phyloP scores from a whole-genome alignment of 2,113 vertebrate genomes.

The Zosterops pallidus region DNA sequence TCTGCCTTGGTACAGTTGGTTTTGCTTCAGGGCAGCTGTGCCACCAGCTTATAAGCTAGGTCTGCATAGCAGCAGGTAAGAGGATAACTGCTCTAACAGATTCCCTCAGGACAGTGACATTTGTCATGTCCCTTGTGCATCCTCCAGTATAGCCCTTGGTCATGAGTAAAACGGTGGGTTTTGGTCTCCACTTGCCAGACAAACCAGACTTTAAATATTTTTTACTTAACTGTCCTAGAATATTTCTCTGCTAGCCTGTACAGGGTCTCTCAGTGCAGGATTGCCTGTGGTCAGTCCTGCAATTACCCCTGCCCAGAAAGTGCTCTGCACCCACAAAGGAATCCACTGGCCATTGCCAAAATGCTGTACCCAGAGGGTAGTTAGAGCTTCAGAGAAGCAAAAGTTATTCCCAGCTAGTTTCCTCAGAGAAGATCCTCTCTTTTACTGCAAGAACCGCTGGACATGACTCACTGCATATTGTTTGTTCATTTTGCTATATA shows the following conservation, averaged over 20 bases:
- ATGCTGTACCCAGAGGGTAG: background rate
- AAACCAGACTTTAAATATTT: background rate
- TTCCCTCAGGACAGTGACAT: background rate
- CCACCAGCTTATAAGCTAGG: background rate
- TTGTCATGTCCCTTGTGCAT: background rate
- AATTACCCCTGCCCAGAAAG: background rate
- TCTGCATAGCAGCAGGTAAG: background rate
- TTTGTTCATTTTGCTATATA: constrained; percentile 59
- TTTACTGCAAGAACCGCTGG: background rate
- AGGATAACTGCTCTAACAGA: background rate
- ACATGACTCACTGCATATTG: constrained; percentile 62
- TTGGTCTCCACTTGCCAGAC: background rate
- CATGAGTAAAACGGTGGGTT: background rate
- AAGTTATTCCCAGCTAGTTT: background rate
- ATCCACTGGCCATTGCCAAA: background rate
- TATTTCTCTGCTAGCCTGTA: background rate
- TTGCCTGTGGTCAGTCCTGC: background rate
- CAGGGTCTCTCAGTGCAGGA: background rate
- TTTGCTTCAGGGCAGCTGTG: constrained; percentile 3
- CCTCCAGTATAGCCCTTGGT: background rate
- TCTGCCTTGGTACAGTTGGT: background rate
- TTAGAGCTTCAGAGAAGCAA: background rate
- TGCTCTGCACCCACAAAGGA: background rate
- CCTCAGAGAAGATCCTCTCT: background rate
- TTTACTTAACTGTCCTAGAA: background rate